These are phyloP conservation scores for Seira musarum DNA, from an alignment of 2,888 invertebrate genomes.

Conservation along the genomic window DNA sequence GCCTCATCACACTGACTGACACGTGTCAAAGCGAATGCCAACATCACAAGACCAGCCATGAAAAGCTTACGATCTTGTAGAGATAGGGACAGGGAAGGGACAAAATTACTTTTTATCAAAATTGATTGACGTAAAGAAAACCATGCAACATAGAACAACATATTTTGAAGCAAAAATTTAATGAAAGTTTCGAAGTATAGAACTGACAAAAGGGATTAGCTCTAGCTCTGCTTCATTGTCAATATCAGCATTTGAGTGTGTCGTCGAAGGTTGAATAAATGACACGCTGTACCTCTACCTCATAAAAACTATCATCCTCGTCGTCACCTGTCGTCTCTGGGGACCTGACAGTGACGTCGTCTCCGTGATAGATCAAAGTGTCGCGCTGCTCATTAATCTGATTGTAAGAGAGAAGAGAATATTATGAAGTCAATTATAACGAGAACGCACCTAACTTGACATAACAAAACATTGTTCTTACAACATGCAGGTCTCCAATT, in stretches of 20 bases:
- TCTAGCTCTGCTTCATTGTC: background rate
- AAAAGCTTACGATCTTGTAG: no score
- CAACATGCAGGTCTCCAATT: constrained; percentile 48
- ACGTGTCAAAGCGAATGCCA: no score
- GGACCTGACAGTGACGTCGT: constrained; percentile 74
- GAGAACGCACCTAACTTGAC: no score
- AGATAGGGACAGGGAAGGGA: no score
- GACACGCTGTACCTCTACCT: constrained; percentile 34
- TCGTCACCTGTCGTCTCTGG: constrained; percentile 13
- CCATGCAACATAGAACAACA: no score
- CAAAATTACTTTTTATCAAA: no score
- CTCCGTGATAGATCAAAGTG: constrained; percentile 81
- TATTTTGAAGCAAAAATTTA: no score
- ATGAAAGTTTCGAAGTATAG: background rate
- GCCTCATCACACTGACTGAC: no score
- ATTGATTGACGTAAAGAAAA: no score
- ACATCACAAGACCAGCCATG: no score
- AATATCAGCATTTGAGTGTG: background rate
- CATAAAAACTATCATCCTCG: constrained; percentile 53
- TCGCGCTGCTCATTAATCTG: constrained; percentile 80
- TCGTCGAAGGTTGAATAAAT: background rate
- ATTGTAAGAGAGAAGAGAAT: constrained; percentile 71
- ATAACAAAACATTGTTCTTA: constrained; percentile 29
- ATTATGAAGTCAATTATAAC: constrained; percentile 19
- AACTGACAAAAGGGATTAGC: background rate